These are phyloP conservation scores for Poeciliopsis occidentalis DNA, from an alignment of 2,113 vertebrate species.

Conservation along the genomic window DNA sequence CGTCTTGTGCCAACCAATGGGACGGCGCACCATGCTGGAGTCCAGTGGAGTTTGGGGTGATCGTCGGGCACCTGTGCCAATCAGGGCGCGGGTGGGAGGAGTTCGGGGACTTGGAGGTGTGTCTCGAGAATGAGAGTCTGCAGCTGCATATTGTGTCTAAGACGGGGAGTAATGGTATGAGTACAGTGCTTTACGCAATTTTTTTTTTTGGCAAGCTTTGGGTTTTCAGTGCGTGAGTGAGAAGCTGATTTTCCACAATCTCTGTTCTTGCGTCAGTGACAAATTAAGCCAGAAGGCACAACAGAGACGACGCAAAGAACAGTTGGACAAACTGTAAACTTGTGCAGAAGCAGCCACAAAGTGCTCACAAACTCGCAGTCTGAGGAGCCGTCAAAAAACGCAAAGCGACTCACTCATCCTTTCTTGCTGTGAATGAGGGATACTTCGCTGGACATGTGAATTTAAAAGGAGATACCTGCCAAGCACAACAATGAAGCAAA, in stretches of 20 bases:
- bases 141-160: conserved; percentile 76
- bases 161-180: conserved; percentile 81
- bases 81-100: conserved; percentile 61
- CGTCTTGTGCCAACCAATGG: conserved; percentile 63
- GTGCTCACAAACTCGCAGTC: conserved; percentile 58
- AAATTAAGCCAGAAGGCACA: conserved; percentile 2
- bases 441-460: conserved; percentile 83
- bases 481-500: conserved; percentile 79
- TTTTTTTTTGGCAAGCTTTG: conserved; percentile 63
- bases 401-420: conserved; percentile 42
- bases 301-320: conserved; percentile 24
- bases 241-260: conserved; percentile 46
- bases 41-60: conserved; percentile 46
- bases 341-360: conserved; percentile 48
- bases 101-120: conserved; percentile 66
- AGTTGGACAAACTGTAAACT: conserved; percentile 57
- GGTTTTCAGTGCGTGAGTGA: conserved; percentile 44
- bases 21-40: background rate
- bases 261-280: conserved; percentile 26
- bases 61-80: conserved; percentile 68
- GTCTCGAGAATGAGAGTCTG: conserved; percentile 70
- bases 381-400: conserved; percentile 33
- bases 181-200: conserved; percentile 65
- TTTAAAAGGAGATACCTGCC: conserved; percentile 73
- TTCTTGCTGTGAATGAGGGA: conserved; percentile 57